A percentile compares a stretch with the other conserved stretches of the same genome.
phyloP scores from a whole-genome alignment of 2,888 invertebrate genomes.

The Halictus quadricinctus region DNA sequence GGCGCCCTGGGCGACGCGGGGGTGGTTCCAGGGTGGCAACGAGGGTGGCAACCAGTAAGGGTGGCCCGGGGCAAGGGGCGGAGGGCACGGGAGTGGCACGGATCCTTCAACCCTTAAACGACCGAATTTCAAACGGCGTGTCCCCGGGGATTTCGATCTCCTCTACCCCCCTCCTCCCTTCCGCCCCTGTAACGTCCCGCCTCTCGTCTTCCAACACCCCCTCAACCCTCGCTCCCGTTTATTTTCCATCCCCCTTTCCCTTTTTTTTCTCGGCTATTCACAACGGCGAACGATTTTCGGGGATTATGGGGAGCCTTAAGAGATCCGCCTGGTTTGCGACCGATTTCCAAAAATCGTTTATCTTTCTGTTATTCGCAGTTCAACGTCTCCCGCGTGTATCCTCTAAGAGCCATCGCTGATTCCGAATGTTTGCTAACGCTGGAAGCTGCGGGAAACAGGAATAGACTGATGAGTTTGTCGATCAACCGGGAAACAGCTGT shows the following conservation, averaged over 20 bases:
- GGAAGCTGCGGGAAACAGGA: not conserved
- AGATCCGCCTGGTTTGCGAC: not conserved
- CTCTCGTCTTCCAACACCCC: not conserved
- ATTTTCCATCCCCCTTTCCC: conserved; percentile 10
- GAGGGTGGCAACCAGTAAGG: not conserved
- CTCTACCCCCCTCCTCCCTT: not conserved
- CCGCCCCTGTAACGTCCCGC: not conserved
- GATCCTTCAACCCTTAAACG: conserved; percentile 21
- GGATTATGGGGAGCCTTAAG: not conserved
- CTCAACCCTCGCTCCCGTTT: not conserved
- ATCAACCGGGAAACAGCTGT: not conserved
- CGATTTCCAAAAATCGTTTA: not conserved
- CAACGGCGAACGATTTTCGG: not conserved
- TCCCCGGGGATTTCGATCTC: conserved; percentile 15
- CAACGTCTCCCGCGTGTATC: not conserved
- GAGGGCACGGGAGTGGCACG: conserved; percentile 42
- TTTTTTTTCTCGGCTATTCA: not conserved
- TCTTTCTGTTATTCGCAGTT: not conserved
- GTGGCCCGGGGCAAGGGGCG: not conserved
- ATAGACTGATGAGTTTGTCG: not conserved
- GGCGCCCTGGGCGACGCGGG: conserved; percentile 35
- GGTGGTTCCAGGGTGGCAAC: not conserved
- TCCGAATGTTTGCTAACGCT: not conserved
- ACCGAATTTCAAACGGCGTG: conserved; percentile 27
- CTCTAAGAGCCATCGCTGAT: not conserved